phyloP scores from a whole-genome alignment of 2,113 vertebrate species.

The Atractosteus spatula region DNA sequence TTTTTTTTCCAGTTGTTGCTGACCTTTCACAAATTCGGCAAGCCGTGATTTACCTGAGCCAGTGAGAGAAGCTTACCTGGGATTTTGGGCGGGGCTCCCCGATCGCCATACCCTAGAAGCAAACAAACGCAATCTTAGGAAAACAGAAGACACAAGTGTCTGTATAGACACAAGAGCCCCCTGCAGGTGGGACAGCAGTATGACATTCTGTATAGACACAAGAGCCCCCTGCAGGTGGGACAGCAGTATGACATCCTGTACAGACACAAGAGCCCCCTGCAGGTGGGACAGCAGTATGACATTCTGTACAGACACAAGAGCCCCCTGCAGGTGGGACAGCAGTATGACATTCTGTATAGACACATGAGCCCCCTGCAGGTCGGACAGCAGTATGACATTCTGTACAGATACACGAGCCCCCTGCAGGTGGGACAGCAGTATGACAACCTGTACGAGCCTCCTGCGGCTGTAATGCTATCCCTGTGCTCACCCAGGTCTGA shows the following conservation, averaged over 20 bases:
- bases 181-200: too few relatives aligned
- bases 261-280: too few relatives aligned
- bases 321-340: neutral
- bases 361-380: too few relatives aligned
- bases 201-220: too few relatives aligned
- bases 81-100: constrained; percentile 87
- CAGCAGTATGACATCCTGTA: too few relatives aligned
- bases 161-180: too few relatives aligned
- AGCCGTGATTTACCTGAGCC: too few relatives aligned
- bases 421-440: neutral
- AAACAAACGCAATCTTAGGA: neutral
- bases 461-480: neutral
- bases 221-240: too few relatives aligned
- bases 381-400: too few relatives aligned
- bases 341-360: too few relatives aligned
- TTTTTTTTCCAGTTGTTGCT: neutral
- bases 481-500: constrained; percentile 74
- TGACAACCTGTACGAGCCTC: neutral
- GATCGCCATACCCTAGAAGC: constrained; percentile 77
- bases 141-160: too few relatives aligned
- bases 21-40: neutral
- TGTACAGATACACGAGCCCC: neutral
- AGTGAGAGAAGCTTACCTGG: constrained; percentile 58
- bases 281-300: too few relatives aligned
- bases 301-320: neutral